Evolutionary conservation across 1,140 invertebrate genomes (phyloP).

Genomic region (Drosophila eugracilis): DNA sequence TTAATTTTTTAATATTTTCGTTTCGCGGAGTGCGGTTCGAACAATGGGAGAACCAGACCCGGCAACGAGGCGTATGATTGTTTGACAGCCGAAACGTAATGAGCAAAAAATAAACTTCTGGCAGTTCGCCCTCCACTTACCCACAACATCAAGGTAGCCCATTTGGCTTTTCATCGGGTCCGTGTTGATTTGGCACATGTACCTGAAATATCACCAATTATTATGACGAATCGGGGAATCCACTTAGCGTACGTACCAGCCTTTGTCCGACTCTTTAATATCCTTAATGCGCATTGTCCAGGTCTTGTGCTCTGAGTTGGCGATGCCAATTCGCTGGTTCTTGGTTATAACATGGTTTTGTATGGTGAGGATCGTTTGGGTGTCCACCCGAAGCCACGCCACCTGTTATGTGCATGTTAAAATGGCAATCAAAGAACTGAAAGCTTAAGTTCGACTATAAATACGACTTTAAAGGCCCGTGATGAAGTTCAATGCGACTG

Average conservation of each 20-base stretch:
- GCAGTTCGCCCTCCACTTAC: conserved; percentile 86
- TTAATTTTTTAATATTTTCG: conserved; percentile 34
- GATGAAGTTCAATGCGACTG: no score
- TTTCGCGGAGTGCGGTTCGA: conserved; percentile 39
- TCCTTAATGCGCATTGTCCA: conserved; percentile 94
- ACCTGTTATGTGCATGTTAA: no score
- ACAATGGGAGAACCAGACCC: conserved; percentile 46
- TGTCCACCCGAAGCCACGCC: conserved; percentile 95
- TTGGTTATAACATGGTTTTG: conserved; percentile 95
- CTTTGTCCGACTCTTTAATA: conserved; percentile 91
- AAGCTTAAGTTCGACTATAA: no score
- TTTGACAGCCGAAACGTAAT: conserved; percentile 69
- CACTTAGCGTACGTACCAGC: conserved; percentile 86
- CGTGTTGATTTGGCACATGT: conserved; percentile 95
- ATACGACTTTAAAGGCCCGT: no score
- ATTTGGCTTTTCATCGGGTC: conserved; percentile 95
- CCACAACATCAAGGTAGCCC: conserved; percentile 94
- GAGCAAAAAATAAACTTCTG: conserved; percentile 13
- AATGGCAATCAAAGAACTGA: no score
- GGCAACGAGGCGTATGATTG: conserved; percentile 75
- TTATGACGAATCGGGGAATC: neutral
- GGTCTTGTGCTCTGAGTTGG: conserved; percentile 93
- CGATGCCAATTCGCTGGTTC: conserved; percentile 93
- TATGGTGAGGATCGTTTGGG: conserved; percentile 96
- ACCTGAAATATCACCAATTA: conserved; percentile 76